phyloP scores from a whole-genome alignment of 2,113 vertebrate genomes.

The Guaruba guarouba region DNA sequence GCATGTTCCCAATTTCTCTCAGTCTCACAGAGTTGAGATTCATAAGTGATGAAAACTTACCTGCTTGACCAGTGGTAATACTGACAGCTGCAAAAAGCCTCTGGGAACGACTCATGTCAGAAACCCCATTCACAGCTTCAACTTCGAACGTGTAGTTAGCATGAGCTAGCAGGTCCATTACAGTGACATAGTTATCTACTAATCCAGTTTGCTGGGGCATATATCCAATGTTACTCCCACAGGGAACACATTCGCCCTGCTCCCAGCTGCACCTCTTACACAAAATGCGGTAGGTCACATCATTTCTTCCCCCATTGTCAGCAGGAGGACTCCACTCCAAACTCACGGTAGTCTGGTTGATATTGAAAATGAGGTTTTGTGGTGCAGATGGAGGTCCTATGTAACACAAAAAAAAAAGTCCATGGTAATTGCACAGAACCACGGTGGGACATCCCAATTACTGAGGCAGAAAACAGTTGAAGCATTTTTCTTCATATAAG shows the following conservation, averaged over 20 bases:
- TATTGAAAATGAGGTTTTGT: slow-evolving; percentile 98
- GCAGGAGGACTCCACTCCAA: slow-evolving; percentile 96
- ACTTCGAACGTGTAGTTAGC: slow-evolving; percentile 99
- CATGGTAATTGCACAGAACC: slow-evolving; percentile 21
- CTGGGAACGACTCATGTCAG: slow-evolving; percentile 93
- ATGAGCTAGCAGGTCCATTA: slow-evolving; percentile 93
- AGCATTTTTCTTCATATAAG: slow-evolving; percentile 59
- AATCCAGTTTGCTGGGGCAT: slow-evolving; percentile 91
- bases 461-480: slow-evolving; percentile 22
- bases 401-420: slow-evolving; percentile 54
- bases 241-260: slow-evolving; percentile 92
- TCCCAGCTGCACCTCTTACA: slow-evolving; percentile 97
- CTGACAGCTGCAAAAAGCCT: slow-evolving; percentile 96
- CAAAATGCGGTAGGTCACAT: slow-evolving; percentile 93
- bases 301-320: slow-evolving; percentile 90
- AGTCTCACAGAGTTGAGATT: neutral
- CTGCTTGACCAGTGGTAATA: slow-evolving; percentile 96
- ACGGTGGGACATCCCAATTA: slow-evolving; percentile 27
- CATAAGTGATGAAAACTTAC: slow-evolving; percentile 76
- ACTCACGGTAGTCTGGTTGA: slow-evolving; percentile 96
- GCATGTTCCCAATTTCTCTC: slow-evolving; percentile 5
- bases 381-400: slow-evolving; percentile 96
- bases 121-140: slow-evolving; percentile 97
- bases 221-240: slow-evolving; percentile 91
- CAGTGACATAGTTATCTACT: slow-evolving; percentile 90